A percentile compares a stretch with the other conserved stretches of the same genome.
Evolutionary conservation across 2,888 invertebrate genomes (phyloP).

Genomic region (Beris chalybata): DNA sequence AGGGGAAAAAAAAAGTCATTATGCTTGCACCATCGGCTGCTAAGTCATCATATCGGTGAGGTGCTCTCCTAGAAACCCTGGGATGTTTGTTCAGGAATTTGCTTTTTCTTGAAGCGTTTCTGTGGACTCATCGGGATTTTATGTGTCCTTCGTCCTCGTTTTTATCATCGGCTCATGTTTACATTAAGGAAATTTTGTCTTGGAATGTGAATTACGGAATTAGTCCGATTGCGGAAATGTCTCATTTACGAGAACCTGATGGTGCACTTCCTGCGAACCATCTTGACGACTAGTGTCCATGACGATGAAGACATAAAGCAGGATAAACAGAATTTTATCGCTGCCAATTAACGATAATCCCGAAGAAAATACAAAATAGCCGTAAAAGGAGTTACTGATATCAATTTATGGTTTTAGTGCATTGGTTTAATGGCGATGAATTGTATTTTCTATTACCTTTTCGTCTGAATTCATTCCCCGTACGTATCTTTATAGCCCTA

Average conservation of each 20-base stretch:
- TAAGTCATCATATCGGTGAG: no score
- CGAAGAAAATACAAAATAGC: constrained; percentile 1
- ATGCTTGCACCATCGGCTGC: no score
- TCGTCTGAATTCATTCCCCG: no score
- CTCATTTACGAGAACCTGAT: not conserved
- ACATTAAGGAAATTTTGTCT: not conserved
- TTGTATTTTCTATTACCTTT: not conserved
- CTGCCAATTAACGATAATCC: constrained; percentile 15
- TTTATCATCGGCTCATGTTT: no score
- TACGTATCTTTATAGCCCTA: no score
- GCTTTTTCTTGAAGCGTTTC: no score
- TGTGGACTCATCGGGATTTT: no score
- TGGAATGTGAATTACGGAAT: not conserved
- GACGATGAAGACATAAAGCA: not conserved
- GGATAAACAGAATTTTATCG: constrained; percentile 6
- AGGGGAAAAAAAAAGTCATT: no score
- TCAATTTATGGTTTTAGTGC: constrained; percentile 14
- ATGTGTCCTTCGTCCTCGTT: no score
- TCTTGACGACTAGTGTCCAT: not conserved
- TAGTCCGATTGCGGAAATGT: constrained; percentile 2
- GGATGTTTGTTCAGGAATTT: no score
- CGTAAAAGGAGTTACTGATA: constrained; percentile 8
- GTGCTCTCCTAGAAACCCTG: no score
- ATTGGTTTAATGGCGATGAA: constrained; percentile 8
- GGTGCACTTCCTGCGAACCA: not conserved